Conservation (phyloP, 1,140 invertebrate species). For the Idris sp. region DNA sequence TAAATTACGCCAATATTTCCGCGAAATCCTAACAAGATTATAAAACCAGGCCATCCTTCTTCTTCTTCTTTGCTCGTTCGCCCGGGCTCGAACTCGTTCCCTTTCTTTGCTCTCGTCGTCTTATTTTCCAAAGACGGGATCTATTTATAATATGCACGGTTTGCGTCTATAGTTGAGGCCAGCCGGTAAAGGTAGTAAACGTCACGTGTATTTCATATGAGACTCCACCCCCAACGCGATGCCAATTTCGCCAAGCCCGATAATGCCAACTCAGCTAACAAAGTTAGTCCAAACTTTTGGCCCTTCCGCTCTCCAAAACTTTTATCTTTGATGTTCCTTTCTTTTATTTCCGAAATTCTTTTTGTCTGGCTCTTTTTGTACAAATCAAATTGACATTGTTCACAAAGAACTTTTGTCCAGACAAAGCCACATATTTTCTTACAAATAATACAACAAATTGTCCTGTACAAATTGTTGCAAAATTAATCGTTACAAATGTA, state of each 20-base stretch:
- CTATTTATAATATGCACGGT: constrained; percentile 76
- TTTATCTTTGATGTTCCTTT: constrained; percentile 44
- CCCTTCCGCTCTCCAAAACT: constrained; percentile 35
- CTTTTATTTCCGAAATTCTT: constrained; percentile 47
- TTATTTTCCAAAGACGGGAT: constrained; percentile 66
- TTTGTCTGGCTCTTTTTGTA: constrained; percentile 8
- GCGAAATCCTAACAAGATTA: constrained; percentile 79
- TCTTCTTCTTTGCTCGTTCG: constrained; percentile 29
- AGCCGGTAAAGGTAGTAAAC: constrained; percentile 77
- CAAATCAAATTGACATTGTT: neutral
- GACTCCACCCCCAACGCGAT: constrained; percentile 76
- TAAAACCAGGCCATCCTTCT: constrained; percentile 70
- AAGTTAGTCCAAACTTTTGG: constrained; percentile 66
- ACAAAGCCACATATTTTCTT: no score
- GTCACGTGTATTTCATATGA: constrained; percentile 79
- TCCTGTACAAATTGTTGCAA: no score
- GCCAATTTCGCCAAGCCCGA: constrained; percentile 73
- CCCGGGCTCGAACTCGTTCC: no score
- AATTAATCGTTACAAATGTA: no score
- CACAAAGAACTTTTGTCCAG: constrained; percentile 1
- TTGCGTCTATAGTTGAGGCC: constrained; percentile 70
- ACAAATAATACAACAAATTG: no score
- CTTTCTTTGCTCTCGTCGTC: constrained; percentile 41
- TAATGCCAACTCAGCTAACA: constrained; percentile 71
- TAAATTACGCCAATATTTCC: constrained; percentile 78